Percentiles rank a stretch among this genome's conserved stretches.
Conservation (phyloP, 1,140 invertebrate genomes). For the Artemia franciscana region DNA sequence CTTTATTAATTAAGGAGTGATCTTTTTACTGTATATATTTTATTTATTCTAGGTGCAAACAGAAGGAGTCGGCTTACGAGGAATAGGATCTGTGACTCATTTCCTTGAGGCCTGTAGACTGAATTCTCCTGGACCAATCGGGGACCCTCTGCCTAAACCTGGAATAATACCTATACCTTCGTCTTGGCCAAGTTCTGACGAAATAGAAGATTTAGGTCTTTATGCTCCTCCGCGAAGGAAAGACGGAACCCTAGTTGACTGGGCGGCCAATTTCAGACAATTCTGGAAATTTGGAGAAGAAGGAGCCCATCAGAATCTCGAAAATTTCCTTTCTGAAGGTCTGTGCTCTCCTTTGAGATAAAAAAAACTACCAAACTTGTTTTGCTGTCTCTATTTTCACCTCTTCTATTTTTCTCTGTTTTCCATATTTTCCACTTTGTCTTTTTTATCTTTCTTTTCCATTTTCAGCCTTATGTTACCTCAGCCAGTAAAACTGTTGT, state of each 20-base stretch:
- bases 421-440: no score
- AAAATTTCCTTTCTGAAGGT: neutral
- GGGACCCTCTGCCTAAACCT: neutral
- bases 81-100: slow-evolving; percentile 4
- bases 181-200: neutral
- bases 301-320: neutral
- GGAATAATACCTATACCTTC: neutral
- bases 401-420: no score
- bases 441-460: no score
- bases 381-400: no score
- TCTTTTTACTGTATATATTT: no score
- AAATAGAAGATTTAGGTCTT: neutral
- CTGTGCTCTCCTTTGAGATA: no score
- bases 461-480: no score
- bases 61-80: slow-evolving; percentile 1
- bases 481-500: no score
- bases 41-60: neutral
- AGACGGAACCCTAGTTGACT: neutral
- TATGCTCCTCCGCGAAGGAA: neutral
- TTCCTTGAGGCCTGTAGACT: neutral
- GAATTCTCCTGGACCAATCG: neutral
- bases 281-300: slow-evolving; percentile 1
- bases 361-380: no score
- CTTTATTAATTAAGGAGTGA: no score
- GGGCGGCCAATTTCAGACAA: neutral